Conservation (phyloP, 2,888 invertebrate species). For the Ellobium chinense region DNA sequence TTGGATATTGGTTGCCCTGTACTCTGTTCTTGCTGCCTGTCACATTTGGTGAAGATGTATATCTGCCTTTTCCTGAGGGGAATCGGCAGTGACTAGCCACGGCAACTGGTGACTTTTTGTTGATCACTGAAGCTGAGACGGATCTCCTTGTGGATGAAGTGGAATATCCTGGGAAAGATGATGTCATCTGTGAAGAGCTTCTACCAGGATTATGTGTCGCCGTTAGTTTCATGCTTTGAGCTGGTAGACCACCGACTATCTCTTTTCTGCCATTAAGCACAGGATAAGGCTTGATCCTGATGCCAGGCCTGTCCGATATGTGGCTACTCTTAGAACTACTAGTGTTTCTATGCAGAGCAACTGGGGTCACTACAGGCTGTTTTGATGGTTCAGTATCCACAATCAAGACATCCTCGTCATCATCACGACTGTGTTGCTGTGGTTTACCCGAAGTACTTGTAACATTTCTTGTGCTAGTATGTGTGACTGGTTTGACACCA, state of each 20-base stretch:
- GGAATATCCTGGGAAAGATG: neutral
- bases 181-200: too few species aligned
- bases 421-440: neutral
- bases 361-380: neutral
- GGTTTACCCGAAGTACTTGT: neutral
- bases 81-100: neutral
- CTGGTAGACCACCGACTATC: too few species aligned
- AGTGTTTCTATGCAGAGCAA: neutral
- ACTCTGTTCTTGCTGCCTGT: neutral
- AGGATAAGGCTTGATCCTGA: too few species aligned
- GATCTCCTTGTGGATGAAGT: neutral
- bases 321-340: neutral
- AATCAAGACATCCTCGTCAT: constrained; percentile 26
- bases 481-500: neutral
- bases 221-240: neutral
- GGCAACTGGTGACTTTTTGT: neutral
- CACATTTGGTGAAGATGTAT: neutral
- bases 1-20: neutral
- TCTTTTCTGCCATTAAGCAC: too few species aligned
- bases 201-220: neutral
- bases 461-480: neutral
- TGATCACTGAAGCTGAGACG: neutral
- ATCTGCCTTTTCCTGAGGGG: neutral
- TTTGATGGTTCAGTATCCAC: neutral
- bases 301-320: neutral